phyloP scores from a whole-genome alignment of 1,140 invertebrate genomes.

The Theocolax elegans region DNA sequence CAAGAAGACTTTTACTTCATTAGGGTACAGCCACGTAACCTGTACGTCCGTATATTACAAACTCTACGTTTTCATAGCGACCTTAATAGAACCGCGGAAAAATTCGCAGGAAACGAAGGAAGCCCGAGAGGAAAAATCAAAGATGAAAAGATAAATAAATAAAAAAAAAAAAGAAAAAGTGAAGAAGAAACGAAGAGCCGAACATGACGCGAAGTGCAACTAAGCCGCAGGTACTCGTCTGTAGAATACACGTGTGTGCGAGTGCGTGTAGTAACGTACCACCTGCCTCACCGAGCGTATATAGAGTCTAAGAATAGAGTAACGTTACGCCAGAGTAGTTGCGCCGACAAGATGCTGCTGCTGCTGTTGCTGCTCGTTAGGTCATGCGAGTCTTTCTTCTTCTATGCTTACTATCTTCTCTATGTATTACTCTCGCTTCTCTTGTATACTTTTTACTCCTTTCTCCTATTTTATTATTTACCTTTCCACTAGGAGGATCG shows the following conservation, averaged over 20 bases:
- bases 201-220: not conserved
- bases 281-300: slow-evolving; percentile 57
- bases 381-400: slow-evolving; percentile 49
- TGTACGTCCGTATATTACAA: slow-evolving; percentile 17
- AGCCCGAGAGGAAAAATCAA: not conserved
- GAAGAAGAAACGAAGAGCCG: not conserved
- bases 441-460: not conserved
- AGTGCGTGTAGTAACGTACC: slow-evolving; percentile 41
- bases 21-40: slow-evolving; percentile 10
- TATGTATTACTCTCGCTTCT: not conserved
- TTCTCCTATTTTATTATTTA: slow-evolving; percentile 2
- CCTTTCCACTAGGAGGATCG: slow-evolving; percentile 13
- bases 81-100: slow-evolving; percentile 8
- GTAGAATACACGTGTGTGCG: not conserved
- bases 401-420: slow-evolving; percentile 4
- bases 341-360: slow-evolving; percentile 60
- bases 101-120: not conserved
- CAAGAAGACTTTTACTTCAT: slow-evolving; percentile 31
- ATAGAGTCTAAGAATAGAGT: slow-evolving; percentile 41
- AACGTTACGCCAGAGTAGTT: slow-evolving; percentile 45
- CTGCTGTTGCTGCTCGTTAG: slow-evolving; percentile 53
- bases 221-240: not conserved
- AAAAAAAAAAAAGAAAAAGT: not conserved
- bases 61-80: slow-evolving; percentile 19
- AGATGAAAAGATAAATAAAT: too few relatives aligned